Evolutionary conservation across 2,797 vertebrate species (phyloP).

Genomic region (Natrix natrix): DNA sequence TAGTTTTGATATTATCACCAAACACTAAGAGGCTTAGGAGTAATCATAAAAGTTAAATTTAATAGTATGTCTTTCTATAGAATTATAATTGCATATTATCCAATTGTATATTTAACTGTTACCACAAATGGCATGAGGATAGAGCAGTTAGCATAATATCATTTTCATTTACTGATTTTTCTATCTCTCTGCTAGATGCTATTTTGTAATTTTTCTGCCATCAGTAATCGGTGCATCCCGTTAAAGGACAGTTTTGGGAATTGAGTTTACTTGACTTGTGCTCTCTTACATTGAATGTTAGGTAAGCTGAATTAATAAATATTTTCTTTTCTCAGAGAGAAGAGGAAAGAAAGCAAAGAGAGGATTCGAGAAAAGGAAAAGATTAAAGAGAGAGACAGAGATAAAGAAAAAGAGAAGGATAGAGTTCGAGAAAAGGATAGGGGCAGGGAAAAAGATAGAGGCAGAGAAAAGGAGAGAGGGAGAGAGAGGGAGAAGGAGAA

Average conservation of each 20-base stretch:
- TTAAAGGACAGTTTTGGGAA: neutral
- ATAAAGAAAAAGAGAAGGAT: slow-evolving; percentile 62
- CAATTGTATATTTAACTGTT: neutral
- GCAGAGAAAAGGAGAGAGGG: slow-evolving; percentile 64
- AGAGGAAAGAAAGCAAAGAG: slow-evolving; percentile 74
- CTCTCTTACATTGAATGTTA: neutral
- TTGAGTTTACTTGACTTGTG: neutral
- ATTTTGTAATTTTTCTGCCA: neutral
- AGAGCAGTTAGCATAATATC: neutral
- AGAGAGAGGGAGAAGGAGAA: slow-evolving; percentile 49
- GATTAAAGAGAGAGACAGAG: slow-evolving; percentile 59
- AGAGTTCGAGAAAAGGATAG: slow-evolving; percentile 65
- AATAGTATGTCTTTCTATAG: neutral
- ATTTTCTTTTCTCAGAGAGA: slow-evolving; percentile 75
- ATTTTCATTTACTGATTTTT: neutral
- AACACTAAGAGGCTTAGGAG: neutral
- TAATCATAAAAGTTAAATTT: neutral
- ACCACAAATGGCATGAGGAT: neutral
- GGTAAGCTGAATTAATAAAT: slow-evolving; percentile 36
- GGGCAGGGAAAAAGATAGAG: slow-evolving; percentile 52
- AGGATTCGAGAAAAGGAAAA: slow-evolving; percentile 71
- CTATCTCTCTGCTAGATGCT: neutral
- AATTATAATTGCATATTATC: neutral
- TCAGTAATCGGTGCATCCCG: neutral
- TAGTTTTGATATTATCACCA: neutral